These are phyloP conservation scores for Nicator chloris DNA, from an alignment of 2,113 vertebrate genomes.

Conservation along the genomic window DNA sequence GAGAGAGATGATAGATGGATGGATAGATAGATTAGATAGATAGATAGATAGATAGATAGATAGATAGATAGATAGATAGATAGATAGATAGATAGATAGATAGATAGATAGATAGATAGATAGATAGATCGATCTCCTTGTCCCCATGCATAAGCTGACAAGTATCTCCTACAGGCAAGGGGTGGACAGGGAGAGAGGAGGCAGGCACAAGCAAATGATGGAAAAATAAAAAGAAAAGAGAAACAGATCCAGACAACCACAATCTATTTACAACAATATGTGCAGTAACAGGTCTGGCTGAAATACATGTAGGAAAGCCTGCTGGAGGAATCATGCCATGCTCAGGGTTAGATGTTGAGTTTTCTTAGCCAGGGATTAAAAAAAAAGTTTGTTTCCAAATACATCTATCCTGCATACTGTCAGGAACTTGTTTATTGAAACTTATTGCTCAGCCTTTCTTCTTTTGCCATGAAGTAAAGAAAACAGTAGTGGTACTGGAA, in stretches of 20 bases:
- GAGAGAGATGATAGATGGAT: neutral
- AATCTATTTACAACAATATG: neutral
- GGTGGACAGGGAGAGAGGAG: neutral
- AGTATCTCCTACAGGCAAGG: neutral
- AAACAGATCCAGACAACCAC: neutral
- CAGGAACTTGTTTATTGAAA: neutral
- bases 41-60: neutral
- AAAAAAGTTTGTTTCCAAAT: constrained; percentile 6
- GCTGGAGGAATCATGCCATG: neutral
- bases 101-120: neutral
- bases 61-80: neutral
- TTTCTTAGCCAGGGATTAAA: constrained; percentile 1
- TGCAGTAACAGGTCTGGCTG: neutral
- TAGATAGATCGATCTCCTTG: neutral
- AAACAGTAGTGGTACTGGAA: neutral
- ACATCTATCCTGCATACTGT: neutral
- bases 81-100: neutral
- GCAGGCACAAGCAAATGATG: no score
- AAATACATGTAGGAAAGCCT: neutral
- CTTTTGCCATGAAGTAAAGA: neutral
- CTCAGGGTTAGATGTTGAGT: neutral
- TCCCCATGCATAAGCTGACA: neutral
- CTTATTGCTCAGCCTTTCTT: neutral
- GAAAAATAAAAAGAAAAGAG: neutral
- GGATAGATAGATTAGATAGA: neutral